Base-by-base conservation (phyloP, 2,888 invertebrate genomes). In the Tetragonula carbonaria region DNA sequence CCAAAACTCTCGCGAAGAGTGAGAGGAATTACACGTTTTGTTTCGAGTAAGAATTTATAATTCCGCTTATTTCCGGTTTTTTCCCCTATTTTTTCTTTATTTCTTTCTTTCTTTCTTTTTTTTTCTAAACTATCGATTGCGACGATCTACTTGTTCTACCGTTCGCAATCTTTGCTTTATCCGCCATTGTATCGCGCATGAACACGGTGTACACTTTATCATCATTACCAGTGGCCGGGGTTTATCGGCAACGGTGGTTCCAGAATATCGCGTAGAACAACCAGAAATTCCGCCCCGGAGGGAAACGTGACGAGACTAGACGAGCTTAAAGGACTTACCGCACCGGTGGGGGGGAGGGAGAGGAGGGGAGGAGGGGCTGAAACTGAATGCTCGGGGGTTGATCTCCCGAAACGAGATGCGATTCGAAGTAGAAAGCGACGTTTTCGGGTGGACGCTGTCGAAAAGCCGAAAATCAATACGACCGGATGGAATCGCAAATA, bases 271-370 rank as follows among this genome's bases (percentile, higher is more conserved):
- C 57, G 65, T 38, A 45, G 59, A 66, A 59, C 57, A 38, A 53
- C 53, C 50, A 57, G 28, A 53, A 72, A 80, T 67, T 80, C 59
- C 8, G 0, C 55, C 8, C 55, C 23, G 6, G 57, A 51, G 55
- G n/a, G n/a, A 67, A 38, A 72, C 72, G 71, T 55, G 78, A 78
- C 79, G 59, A 13, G 59, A 71, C 79, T 67, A 67, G 78, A 45
- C 16, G 57, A 53, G 45, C n/a, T 66, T 72, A 66, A 78, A 16
- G 59, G 66, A 59, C 38, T 45, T n/a, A 51, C 16, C 14, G 11
- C 11, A 45, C 45, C 45, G 45, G 8, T 5, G 38, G 6, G 38
- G 38, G 38, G 33, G 23, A 23, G 23, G 23, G 23, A 23, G 23
- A 33, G 33, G 33, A 33, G 33, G 38, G 38, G 38, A 4, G 13